These are phyloP conservation scores for Phoeniculus purpureus DNA, from an alignment of 2,797 vertebrate species.

Conservation along the genomic window DNA sequence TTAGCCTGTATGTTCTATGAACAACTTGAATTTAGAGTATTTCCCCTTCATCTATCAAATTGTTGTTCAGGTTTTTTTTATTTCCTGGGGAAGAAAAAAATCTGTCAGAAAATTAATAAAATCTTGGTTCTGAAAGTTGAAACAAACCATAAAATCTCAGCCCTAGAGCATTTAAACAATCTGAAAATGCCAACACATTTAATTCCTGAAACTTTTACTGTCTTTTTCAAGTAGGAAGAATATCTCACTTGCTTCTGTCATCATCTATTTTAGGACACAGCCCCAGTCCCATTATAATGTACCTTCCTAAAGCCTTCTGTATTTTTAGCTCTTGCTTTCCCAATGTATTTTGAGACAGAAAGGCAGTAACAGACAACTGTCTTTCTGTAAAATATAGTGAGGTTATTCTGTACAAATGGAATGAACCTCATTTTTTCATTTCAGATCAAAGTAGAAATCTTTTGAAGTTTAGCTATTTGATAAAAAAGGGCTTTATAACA, in stretches of 20 bases:
- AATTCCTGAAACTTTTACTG: slow-evolving; percentile 38
- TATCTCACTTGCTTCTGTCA: not conserved
- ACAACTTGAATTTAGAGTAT: not conserved
- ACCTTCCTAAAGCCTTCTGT: not conserved
- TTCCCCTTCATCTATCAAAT: not conserved
- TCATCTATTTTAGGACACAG: slow-evolving; percentile 36
- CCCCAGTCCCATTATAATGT: not conserved
- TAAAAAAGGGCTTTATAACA: slow-evolving; percentile 82
- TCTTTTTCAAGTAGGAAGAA: slow-evolving; percentile 15
- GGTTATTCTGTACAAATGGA: slow-evolving; percentile 83
- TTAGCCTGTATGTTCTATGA: not conserved
- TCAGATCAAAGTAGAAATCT: slow-evolving; percentile 83
- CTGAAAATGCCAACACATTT: slow-evolving; percentile 25
- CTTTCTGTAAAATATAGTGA: slow-evolving; percentile 74
- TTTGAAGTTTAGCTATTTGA: slow-evolving; percentile 87
- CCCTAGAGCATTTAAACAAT: not conserved
- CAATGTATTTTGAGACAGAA: slow-evolving; percentile 61
- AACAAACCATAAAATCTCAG: slow-evolving; percentile 15
- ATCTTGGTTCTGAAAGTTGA: slow-evolving; percentile 8
- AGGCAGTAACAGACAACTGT: slow-evolving; percentile 71
- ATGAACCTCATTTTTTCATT: slow-evolving; percentile 80
- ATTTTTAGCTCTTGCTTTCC: slow-evolving; percentile 40
- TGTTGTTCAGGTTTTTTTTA: not conserved
- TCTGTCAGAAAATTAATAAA: slow-evolving; percentile 1
- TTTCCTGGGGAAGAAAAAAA: not conserved